A percentile compares a stretch with the other conserved stretches of the same genome.
Conservation (phyloP, 53 echinoderm and acorn worm genomes). For the Crossaster papposus region DNA sequence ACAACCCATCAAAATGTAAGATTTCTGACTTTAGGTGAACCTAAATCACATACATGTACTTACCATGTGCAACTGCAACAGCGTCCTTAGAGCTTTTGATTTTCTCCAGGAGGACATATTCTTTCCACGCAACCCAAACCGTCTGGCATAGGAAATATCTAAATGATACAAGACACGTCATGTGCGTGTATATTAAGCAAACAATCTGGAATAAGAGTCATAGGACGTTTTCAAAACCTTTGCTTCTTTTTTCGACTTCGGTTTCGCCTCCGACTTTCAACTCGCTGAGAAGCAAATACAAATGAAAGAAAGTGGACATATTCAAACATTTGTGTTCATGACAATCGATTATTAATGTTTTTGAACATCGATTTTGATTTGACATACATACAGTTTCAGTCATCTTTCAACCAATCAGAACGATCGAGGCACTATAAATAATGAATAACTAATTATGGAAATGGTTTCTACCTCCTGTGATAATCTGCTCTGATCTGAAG, state of each 20-base stretch:
- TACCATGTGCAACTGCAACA: constrained; percentile 75
- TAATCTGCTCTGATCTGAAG: constrained; percentile 83
- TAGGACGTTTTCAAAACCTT: no score
- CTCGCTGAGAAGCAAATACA: no score
- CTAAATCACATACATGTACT: neutral
- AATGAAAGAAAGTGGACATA: no score
- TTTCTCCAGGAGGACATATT: constrained; percentile 76
- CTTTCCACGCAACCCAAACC: constrained; percentile 85
- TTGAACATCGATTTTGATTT: neutral
- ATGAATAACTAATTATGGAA: neutral
- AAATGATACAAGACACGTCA: constrained; percentile 7
- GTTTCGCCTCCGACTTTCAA: no score
- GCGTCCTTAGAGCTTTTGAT: constrained; percentile 78
- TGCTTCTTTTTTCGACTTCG: no score
- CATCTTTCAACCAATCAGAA: neutral
- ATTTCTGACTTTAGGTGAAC: neutral
- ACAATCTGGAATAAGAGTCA: no score
- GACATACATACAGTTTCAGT: neutral
- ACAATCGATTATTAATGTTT: no score
- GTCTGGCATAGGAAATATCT: constrained; percentile 79
- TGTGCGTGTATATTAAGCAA: neutral
- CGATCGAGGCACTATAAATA: neutral
- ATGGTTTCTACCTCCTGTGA: constrained; percentile 79
- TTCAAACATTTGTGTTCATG: no score
- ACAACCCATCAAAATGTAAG: no score